These are phyloP conservation scores for Teleiodes luculella DNA, from an alignment of 2,888 invertebrate species.

Conservation along the genomic window DNA sequence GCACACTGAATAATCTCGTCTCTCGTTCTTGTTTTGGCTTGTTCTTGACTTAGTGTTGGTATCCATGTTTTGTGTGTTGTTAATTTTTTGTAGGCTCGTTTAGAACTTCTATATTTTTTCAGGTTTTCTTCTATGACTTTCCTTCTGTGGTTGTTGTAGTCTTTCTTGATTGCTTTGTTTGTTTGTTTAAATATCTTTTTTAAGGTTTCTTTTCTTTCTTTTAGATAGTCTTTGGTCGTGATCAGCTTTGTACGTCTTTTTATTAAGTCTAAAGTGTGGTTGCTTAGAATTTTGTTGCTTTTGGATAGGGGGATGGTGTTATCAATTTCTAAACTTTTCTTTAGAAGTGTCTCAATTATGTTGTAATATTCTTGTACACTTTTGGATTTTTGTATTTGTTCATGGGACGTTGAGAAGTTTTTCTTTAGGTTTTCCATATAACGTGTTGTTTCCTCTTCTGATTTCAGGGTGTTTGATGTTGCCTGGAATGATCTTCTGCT, in stretches of 20 bases:
- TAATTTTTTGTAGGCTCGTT: neutral
- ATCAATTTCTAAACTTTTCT: neutral
- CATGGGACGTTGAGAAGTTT: neutral
- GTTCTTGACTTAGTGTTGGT: neutral
- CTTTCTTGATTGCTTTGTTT: neutral
- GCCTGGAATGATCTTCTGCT: slow-evolving; percentile 12
- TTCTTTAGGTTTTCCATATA: neutral
- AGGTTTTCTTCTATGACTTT: neutral
- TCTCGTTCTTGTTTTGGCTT: neutral
- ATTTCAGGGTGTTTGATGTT: neutral
- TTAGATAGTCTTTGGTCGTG: neutral
- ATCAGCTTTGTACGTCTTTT: neutral
- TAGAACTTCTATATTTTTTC: neutral
- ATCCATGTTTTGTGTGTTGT: neutral
- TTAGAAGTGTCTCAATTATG: neutral
- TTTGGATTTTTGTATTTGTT: neutral
- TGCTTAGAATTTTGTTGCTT: neutral
- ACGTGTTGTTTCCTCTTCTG: neutral
- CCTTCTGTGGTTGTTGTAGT: neutral
- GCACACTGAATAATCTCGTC: neutral
- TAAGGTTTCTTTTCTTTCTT: neutral
- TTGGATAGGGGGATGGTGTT: neutral
- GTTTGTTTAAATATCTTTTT: neutral
- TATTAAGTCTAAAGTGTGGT: neutral
- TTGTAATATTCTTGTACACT: neutral